These are phyloP conservation scores for Parazoanthus atlanticus DNA, from an alignment of 92 coral and sea anemone genomes.

Conservation along the genomic window DNA sequence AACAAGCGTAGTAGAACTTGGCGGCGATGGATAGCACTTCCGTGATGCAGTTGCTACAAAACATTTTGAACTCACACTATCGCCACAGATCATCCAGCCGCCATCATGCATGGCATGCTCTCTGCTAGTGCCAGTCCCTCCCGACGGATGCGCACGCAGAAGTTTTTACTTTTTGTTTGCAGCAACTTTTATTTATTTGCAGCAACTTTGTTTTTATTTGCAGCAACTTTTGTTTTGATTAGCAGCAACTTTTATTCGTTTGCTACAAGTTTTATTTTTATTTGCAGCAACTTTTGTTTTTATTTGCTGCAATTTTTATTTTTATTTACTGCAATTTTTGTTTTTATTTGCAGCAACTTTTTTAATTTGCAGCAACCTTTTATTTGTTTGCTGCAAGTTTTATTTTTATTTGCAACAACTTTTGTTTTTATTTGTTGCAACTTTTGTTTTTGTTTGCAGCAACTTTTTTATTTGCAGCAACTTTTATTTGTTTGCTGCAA, in stretches of 20 bases:
- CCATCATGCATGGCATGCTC: not conserved
- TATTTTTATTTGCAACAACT: not conserved
- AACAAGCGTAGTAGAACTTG: conserved; percentile 47
- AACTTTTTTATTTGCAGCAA: not conserved
- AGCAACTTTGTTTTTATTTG: not conserved
- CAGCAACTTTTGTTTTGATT: not conserved
- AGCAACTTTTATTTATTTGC: conserved; percentile 5
- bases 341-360: not conserved
- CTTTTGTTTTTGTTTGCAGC: not conserved
- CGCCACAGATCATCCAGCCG: conserved; percentile 10
- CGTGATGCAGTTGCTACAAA: conserved; percentile 47
- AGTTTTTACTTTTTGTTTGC: conserved; percentile 39
- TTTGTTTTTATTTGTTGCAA: not conserved
- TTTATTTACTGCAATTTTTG: not conserved
- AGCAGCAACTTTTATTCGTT: not conserved
- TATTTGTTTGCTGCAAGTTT: conserved; percentile 8
- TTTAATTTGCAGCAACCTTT: not conserved
- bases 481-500: conserved; percentile 14
- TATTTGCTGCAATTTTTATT: not conserved
- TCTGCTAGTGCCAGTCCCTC: conserved; percentile 42
- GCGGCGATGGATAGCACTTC: conserved; percentile 45
- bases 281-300: not conserved
- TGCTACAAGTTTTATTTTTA: not conserved
- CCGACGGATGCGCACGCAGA: conserved; percentile 52
- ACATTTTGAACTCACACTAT: conserved; percentile 15